These are phyloP conservation scores for Tortricodes alternella DNA, from an alignment of 2,888 invertebrate species.

Conservation along the genomic window DNA sequence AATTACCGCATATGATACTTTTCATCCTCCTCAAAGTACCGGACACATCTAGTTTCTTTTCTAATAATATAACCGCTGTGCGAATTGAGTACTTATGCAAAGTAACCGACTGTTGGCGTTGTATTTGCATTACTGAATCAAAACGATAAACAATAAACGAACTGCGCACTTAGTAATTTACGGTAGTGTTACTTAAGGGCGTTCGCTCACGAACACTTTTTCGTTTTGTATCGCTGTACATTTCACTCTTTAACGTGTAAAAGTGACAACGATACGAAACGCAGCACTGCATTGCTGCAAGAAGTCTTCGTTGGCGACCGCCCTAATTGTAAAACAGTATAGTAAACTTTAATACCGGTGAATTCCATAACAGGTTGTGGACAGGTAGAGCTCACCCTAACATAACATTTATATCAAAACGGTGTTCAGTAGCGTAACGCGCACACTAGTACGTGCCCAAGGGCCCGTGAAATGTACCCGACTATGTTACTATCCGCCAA, in stretches of 20 bases:
- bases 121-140: slow-evolving; percentile 23
- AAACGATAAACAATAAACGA: slow-evolving; percentile 16
- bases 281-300: too few species aligned
- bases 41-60: too few species aligned
- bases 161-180: slow-evolving; percentile 27
- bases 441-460: slow-evolving; percentile 54
- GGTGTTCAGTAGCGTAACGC: slow-evolving; percentile 58
- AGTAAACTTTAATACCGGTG: slow-evolving; percentile 19
- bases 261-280: too few species aligned
- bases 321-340: background rate
- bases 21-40: too few species aligned
- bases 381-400: too few species aligned
- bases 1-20: too few species aligned
- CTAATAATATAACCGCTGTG: slow-evolving; percentile 17
- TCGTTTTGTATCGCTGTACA: too few species aligned
- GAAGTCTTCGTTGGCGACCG: too few species aligned
- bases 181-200: background rate
- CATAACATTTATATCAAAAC: slow-evolving; percentile 55
- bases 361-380: slow-evolving; percentile 48
- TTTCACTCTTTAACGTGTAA: too few species aligned
- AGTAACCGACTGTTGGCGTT: slow-evolving; percentile 13
- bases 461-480: slow-evolving; percentile 69
- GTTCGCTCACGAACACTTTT: background rate
- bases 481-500: slow-evolving; percentile 23
- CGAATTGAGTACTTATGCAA: slow-evolving; percentile 20